Percentiles rank a stretch among this genome's conserved stretches.
Evolutionary conservation across 2,113 vertebrate species (phyloP).

Genomic region (Noctilio leporinus): DNA sequence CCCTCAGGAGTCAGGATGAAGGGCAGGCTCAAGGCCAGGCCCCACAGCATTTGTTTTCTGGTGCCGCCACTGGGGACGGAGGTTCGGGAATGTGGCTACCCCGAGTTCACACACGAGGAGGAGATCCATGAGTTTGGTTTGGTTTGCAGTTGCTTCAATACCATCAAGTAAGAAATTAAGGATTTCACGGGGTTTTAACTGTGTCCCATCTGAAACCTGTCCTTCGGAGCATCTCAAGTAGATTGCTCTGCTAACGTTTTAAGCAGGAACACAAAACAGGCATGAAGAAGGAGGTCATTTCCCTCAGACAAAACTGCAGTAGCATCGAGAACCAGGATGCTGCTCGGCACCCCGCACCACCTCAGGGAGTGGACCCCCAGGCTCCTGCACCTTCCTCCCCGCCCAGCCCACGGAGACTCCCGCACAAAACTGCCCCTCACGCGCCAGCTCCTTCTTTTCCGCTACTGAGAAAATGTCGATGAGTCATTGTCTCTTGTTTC

Average conservation of each 20-base stretch:
- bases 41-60: not conserved
- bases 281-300: not conserved
- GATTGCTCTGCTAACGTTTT: not conserved
- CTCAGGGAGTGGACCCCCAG: not conserved
- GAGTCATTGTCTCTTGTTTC: not conserved
- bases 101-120: not conserved
- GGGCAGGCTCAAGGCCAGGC: accelerated
- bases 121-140: not conserved
- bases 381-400: not conserved
- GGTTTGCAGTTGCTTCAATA: not conserved
- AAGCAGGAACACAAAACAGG: not conserved
- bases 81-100: not conserved
- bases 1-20: not conserved
- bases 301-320: not conserved
- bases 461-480: not conserved
- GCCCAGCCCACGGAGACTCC: not conserved
- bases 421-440: not conserved
- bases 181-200: not conserved
- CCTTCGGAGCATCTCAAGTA: not conserved
- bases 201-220: not conserved
- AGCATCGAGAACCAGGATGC: not conserved
- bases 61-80: not conserved
- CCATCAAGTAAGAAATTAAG: accelerated
- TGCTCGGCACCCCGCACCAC: not conserved
- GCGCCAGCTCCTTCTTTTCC: not conserved